Percentiles rank a stretch among this genome's conserved stretches.
These are phyloP conservation scores for Formicarius rufipectus DNA, from an alignment of 2,113 vertebrate genomes.

Conservation along the genomic window DNA sequence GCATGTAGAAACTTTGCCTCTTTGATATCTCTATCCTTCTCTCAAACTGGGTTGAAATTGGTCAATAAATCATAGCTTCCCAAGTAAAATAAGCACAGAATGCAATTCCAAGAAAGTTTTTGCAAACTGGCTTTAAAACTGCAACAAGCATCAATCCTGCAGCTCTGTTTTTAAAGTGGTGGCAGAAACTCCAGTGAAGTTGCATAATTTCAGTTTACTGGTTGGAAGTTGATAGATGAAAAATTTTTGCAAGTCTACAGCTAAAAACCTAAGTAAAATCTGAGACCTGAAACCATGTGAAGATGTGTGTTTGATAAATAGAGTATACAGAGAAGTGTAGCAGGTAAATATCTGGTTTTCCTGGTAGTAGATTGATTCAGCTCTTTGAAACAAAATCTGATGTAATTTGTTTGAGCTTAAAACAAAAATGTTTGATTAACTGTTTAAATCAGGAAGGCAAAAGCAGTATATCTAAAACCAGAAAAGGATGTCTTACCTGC, in stretches of 20 bases:
- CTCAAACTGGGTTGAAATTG: not conserved
- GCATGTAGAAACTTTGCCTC: not conserved
- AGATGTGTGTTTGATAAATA: not conserved
- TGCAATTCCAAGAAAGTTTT: not conserved
- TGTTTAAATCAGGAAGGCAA: not conserved
- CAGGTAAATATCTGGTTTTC: not conserved
- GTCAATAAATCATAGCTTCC: not conserved
- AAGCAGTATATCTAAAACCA: not conserved
- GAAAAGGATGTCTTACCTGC: not conserved
- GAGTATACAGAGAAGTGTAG: not conserved
- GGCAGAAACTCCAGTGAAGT: not conserved
- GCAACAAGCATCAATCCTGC: not conserved
- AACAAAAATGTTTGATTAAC: not conserved
- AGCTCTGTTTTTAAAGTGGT: not conserved
- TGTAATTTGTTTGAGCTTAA: not conserved
- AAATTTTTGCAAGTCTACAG: not conserved
- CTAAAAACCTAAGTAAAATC: not conserved
- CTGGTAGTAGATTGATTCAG: not conserved
- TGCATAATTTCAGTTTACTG: not conserved
- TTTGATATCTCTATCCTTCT: not conserved
- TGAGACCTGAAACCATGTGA: not conserved
- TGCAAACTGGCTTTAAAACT: not conserved
- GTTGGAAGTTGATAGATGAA: not conserved
- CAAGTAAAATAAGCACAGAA: conserved; percentile 1
- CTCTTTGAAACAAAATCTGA: not conserved